A percentile compares a stretch with the other conserved stretches of the same genome.
These are phyloP conservation scores for Neodiprion fabricii DNA, from an alignment of 1,140 invertebrate genomes.

Conservation along the genomic window DNA sequence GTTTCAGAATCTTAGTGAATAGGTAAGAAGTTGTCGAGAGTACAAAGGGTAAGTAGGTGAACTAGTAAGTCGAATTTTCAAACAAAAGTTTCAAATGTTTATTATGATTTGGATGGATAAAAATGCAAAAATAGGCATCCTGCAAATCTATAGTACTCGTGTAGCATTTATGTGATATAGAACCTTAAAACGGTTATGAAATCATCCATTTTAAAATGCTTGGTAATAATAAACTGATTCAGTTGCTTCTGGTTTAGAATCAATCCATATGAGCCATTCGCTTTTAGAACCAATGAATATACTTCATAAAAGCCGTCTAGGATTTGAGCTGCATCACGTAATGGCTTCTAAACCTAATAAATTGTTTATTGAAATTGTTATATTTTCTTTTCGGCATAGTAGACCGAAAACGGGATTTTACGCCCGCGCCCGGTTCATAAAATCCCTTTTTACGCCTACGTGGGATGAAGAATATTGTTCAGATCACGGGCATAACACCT, in stretches of 20 bases:
- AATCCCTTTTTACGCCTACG: too few relatives aligned
- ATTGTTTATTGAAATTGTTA: background rate
- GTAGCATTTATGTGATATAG: background rate
- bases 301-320: constrained; percentile 13
- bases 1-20: background rate
- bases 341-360: constrained; percentile 20
- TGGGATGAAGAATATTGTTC: too few relatives aligned
- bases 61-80: background rate
- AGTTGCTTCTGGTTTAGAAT: constrained; percentile 18
- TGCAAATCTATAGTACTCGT: background rate
- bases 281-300: constrained; percentile 18
- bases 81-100: background rate
- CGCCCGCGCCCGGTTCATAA: too few relatives aligned
- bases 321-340: background rate
- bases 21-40: too few relatives aligned
- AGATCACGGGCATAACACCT: too few relatives aligned
- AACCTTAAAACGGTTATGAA: background rate
- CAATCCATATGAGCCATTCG: constrained; percentile 11
- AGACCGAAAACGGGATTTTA: background rate
- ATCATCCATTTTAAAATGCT: constrained; percentile 21
- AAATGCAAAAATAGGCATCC: background rate
- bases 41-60: background rate
- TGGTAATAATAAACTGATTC: constrained; percentile 13
- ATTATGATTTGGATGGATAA: background rate
- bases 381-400: background rate